These are phyloP conservation scores for Prietella phreatophila DNA, from an alignment of 2,113 vertebrate species.

Conservation along the genomic window DNA sequence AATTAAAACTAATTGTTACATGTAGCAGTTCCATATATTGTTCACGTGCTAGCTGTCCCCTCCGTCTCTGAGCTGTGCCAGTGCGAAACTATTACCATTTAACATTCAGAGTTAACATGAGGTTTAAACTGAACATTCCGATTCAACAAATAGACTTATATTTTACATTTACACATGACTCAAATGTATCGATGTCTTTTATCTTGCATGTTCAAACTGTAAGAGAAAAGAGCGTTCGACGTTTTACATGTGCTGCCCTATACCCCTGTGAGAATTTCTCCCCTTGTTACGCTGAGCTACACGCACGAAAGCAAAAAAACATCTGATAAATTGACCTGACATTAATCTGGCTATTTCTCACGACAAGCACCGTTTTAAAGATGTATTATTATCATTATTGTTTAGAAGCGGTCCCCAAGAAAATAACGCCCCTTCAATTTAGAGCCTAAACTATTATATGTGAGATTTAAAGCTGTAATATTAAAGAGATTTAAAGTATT, in stretches of 20 bases:
- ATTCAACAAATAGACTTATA: background rate
- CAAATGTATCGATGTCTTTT: background rate
- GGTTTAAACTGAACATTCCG: background rate
- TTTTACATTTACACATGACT: background rate
- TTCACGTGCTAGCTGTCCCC: background rate
- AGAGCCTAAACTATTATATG: background rate
- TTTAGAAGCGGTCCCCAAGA: background rate
- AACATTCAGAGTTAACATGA: background rate
- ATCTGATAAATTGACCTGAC: background rate
- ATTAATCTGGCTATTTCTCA: background rate
- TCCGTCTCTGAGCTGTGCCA: background rate
- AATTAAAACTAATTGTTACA: background rate
- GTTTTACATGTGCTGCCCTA: background rate
- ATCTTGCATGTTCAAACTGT: background rate
- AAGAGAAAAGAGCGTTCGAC: background rate
- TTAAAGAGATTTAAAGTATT: slow-evolving; percentile 14
- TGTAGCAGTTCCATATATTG: background rate
- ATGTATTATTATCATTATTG: background rate
- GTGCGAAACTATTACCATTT: background rate
- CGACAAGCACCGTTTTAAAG: too few relatives aligned
- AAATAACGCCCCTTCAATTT: background rate
- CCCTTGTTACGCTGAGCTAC: background rate
- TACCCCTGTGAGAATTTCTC: background rate
- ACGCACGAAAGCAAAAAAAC: background rate
- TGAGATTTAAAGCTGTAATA: slow-evolving; percentile 16